Conservation (phyloP, 1,140 invertebrate genomes). For the Carposina sasakii region DNA sequence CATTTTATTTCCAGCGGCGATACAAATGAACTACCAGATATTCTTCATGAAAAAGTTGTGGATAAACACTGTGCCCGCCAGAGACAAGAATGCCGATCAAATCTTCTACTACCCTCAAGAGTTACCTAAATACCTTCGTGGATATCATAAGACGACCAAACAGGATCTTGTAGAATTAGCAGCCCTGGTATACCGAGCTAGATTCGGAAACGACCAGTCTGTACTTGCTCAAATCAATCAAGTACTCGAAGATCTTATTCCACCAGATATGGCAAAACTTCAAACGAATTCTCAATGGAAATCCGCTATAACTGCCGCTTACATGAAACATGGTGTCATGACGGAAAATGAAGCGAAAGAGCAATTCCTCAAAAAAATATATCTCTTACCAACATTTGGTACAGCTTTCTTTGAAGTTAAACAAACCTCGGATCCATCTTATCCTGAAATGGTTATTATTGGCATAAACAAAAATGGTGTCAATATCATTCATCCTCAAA, state of each 20-base stretch:
- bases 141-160: constrained; percentile 87
- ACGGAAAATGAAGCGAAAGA: constrained; percentile 84
- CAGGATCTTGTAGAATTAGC: constrained; percentile 87
- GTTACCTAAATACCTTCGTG: constrained; percentile 91
- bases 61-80: constrained; percentile 91
- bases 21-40: constrained; percentile 91
- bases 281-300: constrained; percentile 89
- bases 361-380: constrained; percentile 87
- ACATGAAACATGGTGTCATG: constrained; percentile 76
- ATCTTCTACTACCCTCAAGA: constrained; percentile 98
- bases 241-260: constrained; percentile 84
- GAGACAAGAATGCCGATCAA: constrained; percentile 90
- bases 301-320: constrained; percentile 78
- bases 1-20: constrained; percentile 54
- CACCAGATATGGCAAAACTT: constrained; percentile 83
- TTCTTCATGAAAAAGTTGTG: constrained; percentile 98
- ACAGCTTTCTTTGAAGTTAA: constrained; percentile 97
- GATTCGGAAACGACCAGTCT: constrained; percentile 81
- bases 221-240: constrained; percentile 76
- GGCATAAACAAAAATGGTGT: constrained; percentile 95
- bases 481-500: constrained; percentile 88
- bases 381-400: constrained; percentile 91
- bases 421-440: constrained; percentile 86
- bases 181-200: constrained; percentile 85
- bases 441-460: constrained; percentile 89